Conservation (phyloP, 2,888 invertebrate species). For the Darwinula stevensoni region DNA sequence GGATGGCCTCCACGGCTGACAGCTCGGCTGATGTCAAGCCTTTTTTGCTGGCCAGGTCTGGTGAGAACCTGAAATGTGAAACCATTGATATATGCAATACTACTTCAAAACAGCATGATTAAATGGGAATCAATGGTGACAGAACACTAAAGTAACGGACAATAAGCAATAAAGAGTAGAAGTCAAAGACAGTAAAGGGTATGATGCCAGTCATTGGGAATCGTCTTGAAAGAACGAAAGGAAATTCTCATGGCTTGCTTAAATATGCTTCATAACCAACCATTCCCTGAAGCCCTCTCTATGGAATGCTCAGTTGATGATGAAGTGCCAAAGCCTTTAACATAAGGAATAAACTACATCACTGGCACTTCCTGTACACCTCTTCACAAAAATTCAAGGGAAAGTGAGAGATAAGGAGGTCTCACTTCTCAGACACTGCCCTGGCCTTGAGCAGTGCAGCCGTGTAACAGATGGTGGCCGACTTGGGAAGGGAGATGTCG, state of each 20-base stretch:
- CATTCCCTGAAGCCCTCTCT: too few relatives aligned
- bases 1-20: conserved; percentile 76
- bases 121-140: too few relatives aligned
- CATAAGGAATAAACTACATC: not conserved
- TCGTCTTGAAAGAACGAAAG: too few relatives aligned
- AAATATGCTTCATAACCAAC: too few relatives aligned
- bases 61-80: conserved; percentile 43
- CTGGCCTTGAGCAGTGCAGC: conserved; percentile 75
- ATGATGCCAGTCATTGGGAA: too few relatives aligned
- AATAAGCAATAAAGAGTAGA: too few relatives aligned
- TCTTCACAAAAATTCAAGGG: not conserved
- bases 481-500: conserved; percentile 74
- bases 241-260: too few relatives aligned
- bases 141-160: too few relatives aligned
- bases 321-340: not conserved
- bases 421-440: conserved; percentile 62
- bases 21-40: conserved; percentile 60
- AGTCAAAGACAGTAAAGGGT: too few relatives aligned
- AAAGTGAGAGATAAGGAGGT: conserved; percentile 5
- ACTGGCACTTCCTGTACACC: not conserved
- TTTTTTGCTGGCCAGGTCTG: conserved; percentile 50
- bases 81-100: too few relatives aligned
- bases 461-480: conserved; percentile 80
- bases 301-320: too few relatives aligned
- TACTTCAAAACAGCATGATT: too few relatives aligned